A percentile compares a stretch with the other conserved stretches of the same genome.
phyloP scores from a whole-genome alignment of 2,797 vertebrate species.

The Poeciliopsis paucimaculata region DNA sequence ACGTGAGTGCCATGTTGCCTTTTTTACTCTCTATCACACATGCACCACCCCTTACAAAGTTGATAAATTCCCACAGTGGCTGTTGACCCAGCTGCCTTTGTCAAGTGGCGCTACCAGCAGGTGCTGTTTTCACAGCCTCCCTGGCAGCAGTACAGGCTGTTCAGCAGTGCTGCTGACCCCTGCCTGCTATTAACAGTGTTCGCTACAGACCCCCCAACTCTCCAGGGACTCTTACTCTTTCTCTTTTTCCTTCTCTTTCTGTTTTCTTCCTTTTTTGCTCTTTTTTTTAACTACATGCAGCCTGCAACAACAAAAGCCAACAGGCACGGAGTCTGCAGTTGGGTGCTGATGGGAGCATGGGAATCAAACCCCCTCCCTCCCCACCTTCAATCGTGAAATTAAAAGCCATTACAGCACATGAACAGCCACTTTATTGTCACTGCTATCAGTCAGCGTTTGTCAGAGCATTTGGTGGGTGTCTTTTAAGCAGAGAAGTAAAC shows the following conservation, averaged over 20 bases:
- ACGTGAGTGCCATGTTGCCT: constrained; percentile 49
- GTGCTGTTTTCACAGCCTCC: constrained; percentile 99
- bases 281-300: constrained; percentile 78
- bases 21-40: constrained; percentile 67
- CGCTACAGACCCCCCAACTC: constrained; percentile 81
- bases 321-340: constrained; percentile 76
- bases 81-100: constrained; percentile 99
- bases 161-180: constrained; percentile 96
- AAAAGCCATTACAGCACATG: constrained; percentile 53
- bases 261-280: constrained; percentile 70
- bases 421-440: constrained; percentile 41
- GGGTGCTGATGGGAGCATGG: constrained; percentile 84
- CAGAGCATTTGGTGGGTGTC: constrained; percentile 45
- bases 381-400: constrained; percentile 36
- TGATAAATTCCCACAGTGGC: constrained; percentile 99
- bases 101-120: constrained; percentile 94
- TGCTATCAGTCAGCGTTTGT: constrained; percentile 67
- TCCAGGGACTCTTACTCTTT: constrained; percentile 84
- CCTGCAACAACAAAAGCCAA: constrained; percentile 83
- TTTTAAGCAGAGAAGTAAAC: constrained; percentile 28
- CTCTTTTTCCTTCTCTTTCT: constrained; percentile 70
- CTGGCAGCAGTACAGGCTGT: constrained; percentile 99
- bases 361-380: constrained; percentile 73
- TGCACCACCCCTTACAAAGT: constrained; percentile 87
- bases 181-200: constrained; percentile 95